Evolutionary conservation across 2,888 invertebrate species (phyloP), one percentile per base, ranked within the genome.

Genomic region (Thymelicus sylvestris): DNA sequence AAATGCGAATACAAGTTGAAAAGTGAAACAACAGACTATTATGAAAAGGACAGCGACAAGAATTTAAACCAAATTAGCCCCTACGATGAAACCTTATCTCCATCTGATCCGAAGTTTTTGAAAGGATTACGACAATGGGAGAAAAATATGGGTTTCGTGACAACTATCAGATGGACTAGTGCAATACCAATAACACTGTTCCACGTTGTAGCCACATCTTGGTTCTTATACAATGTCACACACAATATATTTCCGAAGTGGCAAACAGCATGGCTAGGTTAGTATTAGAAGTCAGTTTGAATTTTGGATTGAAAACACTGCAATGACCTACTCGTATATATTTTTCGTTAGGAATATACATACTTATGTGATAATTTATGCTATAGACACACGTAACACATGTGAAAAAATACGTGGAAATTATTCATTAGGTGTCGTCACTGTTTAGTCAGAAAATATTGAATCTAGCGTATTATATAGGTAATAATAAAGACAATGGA

Each of bases 81-180:
- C 41, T 74, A 90, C 74, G 85, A 88, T 12, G 76, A 83, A 73
- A 79, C 83, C 13, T 69, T 84, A 59, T 78, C 83, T 19, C 80
- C 77, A 50, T 77, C 78, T 13, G 89, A 91, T n/a, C 78, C 83
- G 0, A 77, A 75, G 41, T 85, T 84, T 52, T 72, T 92, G 38
- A 75, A 76, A 79, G 0, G 52, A 90, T 1, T 70, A 13, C 80
- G 90, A 68, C 75, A 78, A 67, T 89, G 86, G 88, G 93, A 92
- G 76, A 91, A 86, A 75, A 75, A 73, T 6, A 77, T 90, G 72
- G 92, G 95, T 5, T 95, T 95, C 72, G 80, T 94, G 57, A 95
- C 95, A 2, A 95, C 95, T 0, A 87, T 96, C n/a, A 95, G 95
- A 77, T 96, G 96, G 96, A 86, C 85, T 61, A 96, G 95, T 79